phyloP scores from a whole-genome alignment of 2,797 vertebrate species.

The Leuciscus waleckii region DNA sequence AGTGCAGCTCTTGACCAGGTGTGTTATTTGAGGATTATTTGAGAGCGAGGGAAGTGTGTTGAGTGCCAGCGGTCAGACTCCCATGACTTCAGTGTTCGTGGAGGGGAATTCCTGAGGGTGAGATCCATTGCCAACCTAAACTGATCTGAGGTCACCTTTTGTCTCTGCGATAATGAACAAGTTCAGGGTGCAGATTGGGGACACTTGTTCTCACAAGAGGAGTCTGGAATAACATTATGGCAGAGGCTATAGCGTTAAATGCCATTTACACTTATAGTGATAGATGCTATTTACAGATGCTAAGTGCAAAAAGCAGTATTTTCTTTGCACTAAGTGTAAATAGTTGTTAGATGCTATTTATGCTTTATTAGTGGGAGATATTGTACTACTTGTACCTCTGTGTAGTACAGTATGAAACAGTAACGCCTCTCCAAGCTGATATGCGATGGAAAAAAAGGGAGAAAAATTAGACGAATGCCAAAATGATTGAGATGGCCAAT shows the following conservation, averaged over 20 bases:
- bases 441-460: no score
- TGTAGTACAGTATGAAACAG: neutral
- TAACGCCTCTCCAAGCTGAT: no score
- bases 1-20: neutral
- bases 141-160: slow-evolving; percentile 9
- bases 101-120: slow-evolving; percentile 63
- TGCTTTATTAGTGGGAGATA: neutral
- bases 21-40: neutral
- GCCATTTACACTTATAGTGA: neutral
- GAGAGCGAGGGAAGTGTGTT: slow-evolving; percentile 59
- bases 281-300: no score
- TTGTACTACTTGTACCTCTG: neutral
- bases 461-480: neutral
- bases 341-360: neutral
- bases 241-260: neutral
- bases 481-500: neutral
- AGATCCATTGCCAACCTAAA: slow-evolving; percentile 3
- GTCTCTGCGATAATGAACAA: slow-evolving; percentile 2
- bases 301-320: no score
- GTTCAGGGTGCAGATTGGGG: neutral
- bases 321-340: neutral
- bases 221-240: neutral
- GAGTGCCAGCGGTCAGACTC: slow-evolving; percentile 59
- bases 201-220: neutral
- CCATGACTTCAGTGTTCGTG: slow-evolving; percentile 63